These are phyloP conservation scores for Gila orcuttii DNA, from an alignment of 2,113 vertebrate genomes.

Conservation along the genomic window DNA sequence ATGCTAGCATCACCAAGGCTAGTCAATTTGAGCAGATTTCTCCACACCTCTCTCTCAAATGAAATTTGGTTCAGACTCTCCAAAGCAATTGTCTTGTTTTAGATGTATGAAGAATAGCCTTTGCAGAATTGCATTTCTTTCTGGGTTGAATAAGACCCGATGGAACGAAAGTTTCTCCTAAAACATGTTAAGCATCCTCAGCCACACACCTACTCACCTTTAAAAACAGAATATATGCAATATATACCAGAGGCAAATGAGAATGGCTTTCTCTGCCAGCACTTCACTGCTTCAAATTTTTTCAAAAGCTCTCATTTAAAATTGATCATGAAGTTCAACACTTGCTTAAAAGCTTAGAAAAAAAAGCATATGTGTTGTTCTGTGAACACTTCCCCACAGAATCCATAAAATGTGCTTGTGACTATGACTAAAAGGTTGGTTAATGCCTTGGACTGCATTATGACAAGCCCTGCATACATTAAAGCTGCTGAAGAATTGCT, in stretches of 20 bases:
- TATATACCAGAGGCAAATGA: slow-evolving; percentile 47
- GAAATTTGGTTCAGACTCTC: slow-evolving; percentile 5
- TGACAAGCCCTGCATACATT: not conserved
- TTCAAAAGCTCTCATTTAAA: slow-evolving; percentile 67
- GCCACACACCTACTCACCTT: slow-evolving; percentile 18
- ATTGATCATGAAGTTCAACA: slow-evolving; percentile 61
- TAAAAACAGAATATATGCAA: slow-evolving; percentile 35
- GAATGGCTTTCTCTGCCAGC: slow-evolving; percentile 60
- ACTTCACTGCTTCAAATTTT: slow-evolving; percentile 62
- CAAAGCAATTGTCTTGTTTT: slow-evolving; percentile 17
- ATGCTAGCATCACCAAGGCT: not conserved
- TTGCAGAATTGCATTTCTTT: not conserved
- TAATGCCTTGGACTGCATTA: slow-evolving; percentile 39
- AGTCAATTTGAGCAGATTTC: not conserved
- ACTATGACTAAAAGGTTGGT: slow-evolving; percentile 11
- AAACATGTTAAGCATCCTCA: slow-evolving; percentile 28
- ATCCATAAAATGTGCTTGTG: slow-evolving; percentile 22
- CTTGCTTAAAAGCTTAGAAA: slow-evolving; percentile 58
- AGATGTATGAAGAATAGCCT: not conserved
- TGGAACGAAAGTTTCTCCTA: slow-evolving; percentile 26
- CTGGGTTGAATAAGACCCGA: slow-evolving; percentile 3
- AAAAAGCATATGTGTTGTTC: slow-evolving; percentile 58
- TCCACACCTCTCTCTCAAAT: not conserved
- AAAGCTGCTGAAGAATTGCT: not conserved
- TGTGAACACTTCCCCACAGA: slow-evolving; percentile 53